Evolutionary conservation across 2,888 invertebrate genomes (phyloP).

Genomic region (Tholera decimalis): DNA sequence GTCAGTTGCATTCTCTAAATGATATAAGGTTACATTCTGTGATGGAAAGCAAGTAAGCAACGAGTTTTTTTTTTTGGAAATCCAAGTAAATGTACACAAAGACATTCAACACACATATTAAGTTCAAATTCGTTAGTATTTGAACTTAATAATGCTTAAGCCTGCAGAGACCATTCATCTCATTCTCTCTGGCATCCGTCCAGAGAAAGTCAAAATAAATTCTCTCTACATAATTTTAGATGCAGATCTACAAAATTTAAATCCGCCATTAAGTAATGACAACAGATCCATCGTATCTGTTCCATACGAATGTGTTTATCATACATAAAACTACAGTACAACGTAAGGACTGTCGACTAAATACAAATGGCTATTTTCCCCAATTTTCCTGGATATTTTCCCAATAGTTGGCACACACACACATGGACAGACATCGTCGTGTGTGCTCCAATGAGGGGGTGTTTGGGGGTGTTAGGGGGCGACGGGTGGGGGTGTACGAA

Average conservation of each 20-base stretch:
- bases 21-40: no score
- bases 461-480: constrained; percentile 44
- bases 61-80: no score
- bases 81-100: not conserved
- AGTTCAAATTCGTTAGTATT: no score
- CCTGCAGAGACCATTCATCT: not conserved
- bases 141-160: constrained; percentile 40
- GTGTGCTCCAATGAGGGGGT: constrained; percentile 62
- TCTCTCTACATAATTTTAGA: not conserved
- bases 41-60: no score
- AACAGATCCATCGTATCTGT: constrained; percentile 33
- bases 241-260: constrained; percentile 49
- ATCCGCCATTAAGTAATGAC: constrained; percentile 12
- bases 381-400: constrained; percentile 76
- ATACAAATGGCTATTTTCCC: constrained; percentile 75
- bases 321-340: constrained; percentile 54
- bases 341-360: constrained; percentile 58
- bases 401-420: constrained; percentile 75
- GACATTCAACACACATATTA: no score
- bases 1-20: not conserved
- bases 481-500: constrained; percentile 73
- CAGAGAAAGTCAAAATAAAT: constrained; percentile 22
- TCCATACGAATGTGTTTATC: constrained; percentile 54
- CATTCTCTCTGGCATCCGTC: constrained; percentile 18
- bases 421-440: constrained; percentile 58